phyloP scores from a whole-genome alignment of 2,888 invertebrate species.

The Lucinisca nassula region DNA sequence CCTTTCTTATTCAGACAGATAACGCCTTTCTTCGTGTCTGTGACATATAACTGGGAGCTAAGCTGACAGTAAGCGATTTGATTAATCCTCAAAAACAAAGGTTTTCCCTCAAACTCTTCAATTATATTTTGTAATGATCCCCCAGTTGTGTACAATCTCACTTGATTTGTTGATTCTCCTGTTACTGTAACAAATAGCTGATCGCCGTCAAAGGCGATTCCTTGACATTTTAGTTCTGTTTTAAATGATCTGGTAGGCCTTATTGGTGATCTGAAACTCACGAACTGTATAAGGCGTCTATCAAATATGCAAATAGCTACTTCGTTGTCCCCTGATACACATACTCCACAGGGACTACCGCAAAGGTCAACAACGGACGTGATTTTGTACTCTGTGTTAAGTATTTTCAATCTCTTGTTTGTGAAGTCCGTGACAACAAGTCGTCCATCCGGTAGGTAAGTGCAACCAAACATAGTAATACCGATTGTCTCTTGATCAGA shows the following conservation, averaged over 20 bases:
- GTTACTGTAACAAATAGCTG: neutral
- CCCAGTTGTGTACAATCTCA: neutral
- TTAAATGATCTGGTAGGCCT: neutral
- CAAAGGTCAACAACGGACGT: neutral
- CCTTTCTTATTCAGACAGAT: neutral
- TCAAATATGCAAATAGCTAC: neutral
- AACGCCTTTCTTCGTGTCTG: neutral
- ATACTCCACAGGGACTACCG: neutral
- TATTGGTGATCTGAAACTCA: neutral
- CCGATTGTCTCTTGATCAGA: neutral
- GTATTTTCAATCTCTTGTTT: neutral
- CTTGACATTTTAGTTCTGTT: slow-evolving; percentile 2
- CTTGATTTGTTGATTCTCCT: neutral
- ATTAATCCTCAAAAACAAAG: neutral
- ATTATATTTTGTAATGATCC: neutral
- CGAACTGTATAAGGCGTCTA: neutral
- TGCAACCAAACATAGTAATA: neutral
- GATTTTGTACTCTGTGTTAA: neutral
- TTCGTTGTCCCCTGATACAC: neutral
- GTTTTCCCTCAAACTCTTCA: neutral
- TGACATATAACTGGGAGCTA: neutral
- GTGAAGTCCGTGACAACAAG: neutral
- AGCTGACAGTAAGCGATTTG: neutral
- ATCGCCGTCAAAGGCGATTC: neutral
- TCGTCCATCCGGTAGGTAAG: neutral